These are phyloP conservation scores for Hephaestus fuliginosus DNA, from an alignment of 2,797 vertebrate species.

Conservation along the genomic window DNA sequence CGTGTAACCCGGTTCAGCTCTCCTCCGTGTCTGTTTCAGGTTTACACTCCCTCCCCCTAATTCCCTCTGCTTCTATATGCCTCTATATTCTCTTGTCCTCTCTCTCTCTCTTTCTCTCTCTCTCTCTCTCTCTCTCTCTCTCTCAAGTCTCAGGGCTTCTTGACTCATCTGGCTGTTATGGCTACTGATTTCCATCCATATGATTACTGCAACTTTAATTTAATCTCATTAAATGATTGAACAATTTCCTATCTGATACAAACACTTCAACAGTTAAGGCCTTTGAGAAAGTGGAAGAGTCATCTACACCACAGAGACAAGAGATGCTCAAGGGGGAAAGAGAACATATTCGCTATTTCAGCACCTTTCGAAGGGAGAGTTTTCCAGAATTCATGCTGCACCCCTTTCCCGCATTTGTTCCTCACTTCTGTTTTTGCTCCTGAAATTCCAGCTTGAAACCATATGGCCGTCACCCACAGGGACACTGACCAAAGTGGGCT, in stretches of 20 bases:
- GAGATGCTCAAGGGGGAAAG: not conserved
- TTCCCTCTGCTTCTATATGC: not conserved
- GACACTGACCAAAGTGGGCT: conserved; percentile 48
- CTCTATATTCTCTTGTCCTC: not conserved
- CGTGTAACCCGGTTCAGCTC: conserved; percentile 25
- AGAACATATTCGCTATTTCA: not conserved
- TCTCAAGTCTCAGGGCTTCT: not conserved
- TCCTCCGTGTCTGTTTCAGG: conserved; percentile 26
- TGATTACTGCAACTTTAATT: not conserved
- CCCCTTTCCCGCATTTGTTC: not conserved
- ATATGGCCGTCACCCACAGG: conserved; percentile 20
- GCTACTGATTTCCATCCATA: not conserved
- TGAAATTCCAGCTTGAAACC: conserved; percentile 43
- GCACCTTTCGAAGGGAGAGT: not conserved
- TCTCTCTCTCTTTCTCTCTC: not conserved
- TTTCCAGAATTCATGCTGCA: not conserved
- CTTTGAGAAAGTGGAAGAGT: not conserved
- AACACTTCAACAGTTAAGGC: not conserved
- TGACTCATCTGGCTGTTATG: not conserved
- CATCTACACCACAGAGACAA: not conserved
- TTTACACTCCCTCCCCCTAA: not conserved
- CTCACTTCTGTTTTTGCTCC: conserved; percentile 27
- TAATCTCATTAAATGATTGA: not conserved
- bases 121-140: not conserved
- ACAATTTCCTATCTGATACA: not conserved